Conservation (phyloP, 2,113 vertebrate genomes). For the Girardinichthys multiradiatus region DNA sequence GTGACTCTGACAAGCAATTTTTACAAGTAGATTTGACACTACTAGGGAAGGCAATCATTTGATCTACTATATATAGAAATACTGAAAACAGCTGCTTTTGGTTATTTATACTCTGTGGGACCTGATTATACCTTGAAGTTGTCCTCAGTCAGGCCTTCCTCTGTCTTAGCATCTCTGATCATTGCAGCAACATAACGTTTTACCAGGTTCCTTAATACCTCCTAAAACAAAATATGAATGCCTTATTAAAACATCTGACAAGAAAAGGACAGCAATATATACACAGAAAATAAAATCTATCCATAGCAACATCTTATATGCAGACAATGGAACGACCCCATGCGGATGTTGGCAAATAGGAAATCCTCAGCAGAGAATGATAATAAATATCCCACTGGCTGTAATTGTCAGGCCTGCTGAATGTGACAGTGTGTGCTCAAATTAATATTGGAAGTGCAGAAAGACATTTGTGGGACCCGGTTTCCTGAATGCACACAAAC, state of each 20-base stretch:
- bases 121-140: constrained; percentile 91
- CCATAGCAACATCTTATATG: neutral
- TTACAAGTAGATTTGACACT: neutral
- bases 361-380: constrained; percentile 12
- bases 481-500: neutral
- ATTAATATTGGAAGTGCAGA: constrained; percentile 12
- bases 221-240: constrained; percentile 76
- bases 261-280: neutral
- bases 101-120: neutral
- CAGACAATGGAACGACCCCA: constrained; percentile 11
- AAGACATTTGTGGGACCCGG: neutral
- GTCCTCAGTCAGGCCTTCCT: constrained; percentile 97
- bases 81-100: neutral
- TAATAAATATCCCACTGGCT: constrained; percentile 33
- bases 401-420: constrained; percentile 22
- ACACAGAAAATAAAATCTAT: constrained; percentile 3
- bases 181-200: constrained; percentile 98
- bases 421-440: constrained; percentile 13
- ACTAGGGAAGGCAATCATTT: neutral
- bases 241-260: constrained; percentile 6
- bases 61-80: neutral
- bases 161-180: constrained; percentile 99
- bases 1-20: neutral
- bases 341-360: constrained; percentile 21
- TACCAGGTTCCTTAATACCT: constrained; percentile 96